These are phyloP conservation scores for Heterotis niloticus DNA, from an alignment of 2,113 vertebrate genomes.

Conservation along the genomic window DNA sequence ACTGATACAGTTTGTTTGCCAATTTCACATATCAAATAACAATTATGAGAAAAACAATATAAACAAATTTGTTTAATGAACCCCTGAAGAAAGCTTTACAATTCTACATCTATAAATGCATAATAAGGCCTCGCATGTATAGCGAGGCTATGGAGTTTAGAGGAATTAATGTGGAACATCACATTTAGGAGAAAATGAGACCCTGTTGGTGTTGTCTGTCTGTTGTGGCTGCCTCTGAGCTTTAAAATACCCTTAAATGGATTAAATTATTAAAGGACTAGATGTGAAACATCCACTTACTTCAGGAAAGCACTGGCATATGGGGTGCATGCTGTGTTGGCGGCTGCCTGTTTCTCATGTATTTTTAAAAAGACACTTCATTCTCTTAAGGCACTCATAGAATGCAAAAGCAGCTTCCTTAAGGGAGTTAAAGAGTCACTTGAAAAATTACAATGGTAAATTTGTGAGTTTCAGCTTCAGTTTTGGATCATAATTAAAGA, in stretches of 20 bases:
- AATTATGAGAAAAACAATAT: too few relatives aligned
- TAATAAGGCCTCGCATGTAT: slow-evolving; percentile 44
- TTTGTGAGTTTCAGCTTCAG: background rate
- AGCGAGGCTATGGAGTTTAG: slow-evolving; percentile 46
- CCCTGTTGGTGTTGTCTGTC: slow-evolving; percentile 40
- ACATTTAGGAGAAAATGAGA: slow-evolving; percentile 2
- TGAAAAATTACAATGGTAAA: slow-evolving; percentile 1
- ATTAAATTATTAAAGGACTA: slow-evolving; percentile 52
- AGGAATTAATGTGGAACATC: slow-evolving; percentile 53
- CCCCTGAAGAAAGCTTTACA: too few relatives aligned
- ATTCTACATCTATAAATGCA: too few relatives aligned
- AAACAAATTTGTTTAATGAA: too few relatives aligned
- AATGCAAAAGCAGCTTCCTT: background rate
- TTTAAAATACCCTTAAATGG: slow-evolving; percentile 45
- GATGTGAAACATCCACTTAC: background rate
- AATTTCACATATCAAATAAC: too few relatives aligned
- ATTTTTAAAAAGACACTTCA: background rate
- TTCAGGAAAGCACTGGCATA: background rate
- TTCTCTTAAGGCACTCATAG: background rate
- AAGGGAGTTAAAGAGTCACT: background rate
- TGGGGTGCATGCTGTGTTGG: background rate
- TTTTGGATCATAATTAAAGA: background rate
- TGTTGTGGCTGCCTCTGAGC: slow-evolving; percentile 53
- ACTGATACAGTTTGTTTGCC: too few relatives aligned
- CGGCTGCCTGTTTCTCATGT: background rate